Evolutionary conservation across 2,113 vertebrate species (phyloP), one percentile per base, ranked within the genome.

Genomic region (Nibea albiflora): DNA sequence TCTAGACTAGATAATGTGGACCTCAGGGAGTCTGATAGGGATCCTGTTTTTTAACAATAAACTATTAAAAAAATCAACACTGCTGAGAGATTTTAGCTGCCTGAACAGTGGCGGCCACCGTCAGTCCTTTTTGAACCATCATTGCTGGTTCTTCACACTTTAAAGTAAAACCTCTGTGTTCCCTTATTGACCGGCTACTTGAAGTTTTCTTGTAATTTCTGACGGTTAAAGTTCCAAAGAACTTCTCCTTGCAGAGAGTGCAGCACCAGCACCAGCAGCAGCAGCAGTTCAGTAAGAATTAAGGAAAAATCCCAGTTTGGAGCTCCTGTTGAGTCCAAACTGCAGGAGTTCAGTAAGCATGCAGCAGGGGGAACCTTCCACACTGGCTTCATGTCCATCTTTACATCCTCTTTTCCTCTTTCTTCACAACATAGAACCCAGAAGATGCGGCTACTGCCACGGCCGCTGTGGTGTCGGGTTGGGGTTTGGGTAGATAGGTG

Each of bases 401-500:
- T 31, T 9, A 31, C 46, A 9, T 69, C 14, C 53, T 31, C 17
- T 47, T 26, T 22, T 63, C 15, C 4, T 63, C n/a, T 69, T 24
- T 42, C 61, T 46, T 31, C 10, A 14, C 17, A n/a, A 60, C 9
- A 9, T 5, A 15, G 42, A 26, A 12, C 1, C 5, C 0, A 26
- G 66, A 5, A 5, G 72, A 54, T 0, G 17, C 1, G 35, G 64
- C 66, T 93, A 95, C 73, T 92, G 94, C 92, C 94, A 94, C 0
- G 89, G 93, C 28, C 88, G 84, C 81, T 93, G 93, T 1, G 94
- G 92, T 11, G 78, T 82, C 0, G 83, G 89, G 76, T 89, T 91
- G 47, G 91, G 90, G 73, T 92, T 92, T 70, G 88, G 90, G 73
- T 95, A 94, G 66, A 92, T 89, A 7, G 92, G 90, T 0, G 92